Evolutionary conservation across 2,797 vertebrate species (phyloP).

Genomic region (Sternotherus odoratus): DNA sequence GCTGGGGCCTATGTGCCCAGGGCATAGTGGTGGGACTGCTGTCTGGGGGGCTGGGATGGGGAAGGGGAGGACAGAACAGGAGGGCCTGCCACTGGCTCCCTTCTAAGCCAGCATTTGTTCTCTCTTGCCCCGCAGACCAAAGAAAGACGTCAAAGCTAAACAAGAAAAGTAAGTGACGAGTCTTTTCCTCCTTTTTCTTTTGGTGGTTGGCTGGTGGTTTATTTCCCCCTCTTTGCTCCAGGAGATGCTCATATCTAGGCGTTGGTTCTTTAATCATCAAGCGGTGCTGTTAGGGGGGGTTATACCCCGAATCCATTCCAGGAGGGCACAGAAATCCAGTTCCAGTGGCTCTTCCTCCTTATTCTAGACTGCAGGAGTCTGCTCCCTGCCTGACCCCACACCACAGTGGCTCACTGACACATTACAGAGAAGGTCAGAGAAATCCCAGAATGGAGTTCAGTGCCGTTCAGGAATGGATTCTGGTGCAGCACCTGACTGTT

Average conservation of each 20-base stretch:
- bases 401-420: slow-evolving; percentile 59
- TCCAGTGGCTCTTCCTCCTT: slow-evolving; percentile 49
- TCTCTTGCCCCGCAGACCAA: slow-evolving; percentile 88
- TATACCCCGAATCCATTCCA: slow-evolving; percentile 73
- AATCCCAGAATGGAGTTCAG: background rate
- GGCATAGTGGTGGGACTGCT: background rate
- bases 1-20: background rate
- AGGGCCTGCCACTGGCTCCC: background rate
- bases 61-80: background rate
- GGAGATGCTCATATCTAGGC: slow-evolving; percentile 41
- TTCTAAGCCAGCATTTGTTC: slow-evolving; percentile 73
- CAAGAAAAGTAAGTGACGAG: slow-evolving; percentile 95
- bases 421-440: slow-evolving; percentile 44
- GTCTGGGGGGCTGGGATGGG: background rate
- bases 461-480: slow-evolving; percentile 70
- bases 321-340: slow-evolving; percentile 63
- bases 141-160: slow-evolving; percentile 91
- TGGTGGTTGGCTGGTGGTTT: slow-evolving; percentile 65
- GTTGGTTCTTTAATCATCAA: slow-evolving; percentile 55
- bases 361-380: slow-evolving; percentile 52
- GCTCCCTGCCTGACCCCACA: slow-evolving; percentile 52
- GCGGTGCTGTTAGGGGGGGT: slow-evolving; percentile 44
- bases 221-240: slow-evolving; percentile 58
- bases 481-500: slow-evolving; percentile 63
- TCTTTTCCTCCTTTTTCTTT: slow-evolving; percentile 56